Base-by-base conservation (phyloP, 2,113 vertebrate genomes). In the Calyptomena viridis region DNA sequence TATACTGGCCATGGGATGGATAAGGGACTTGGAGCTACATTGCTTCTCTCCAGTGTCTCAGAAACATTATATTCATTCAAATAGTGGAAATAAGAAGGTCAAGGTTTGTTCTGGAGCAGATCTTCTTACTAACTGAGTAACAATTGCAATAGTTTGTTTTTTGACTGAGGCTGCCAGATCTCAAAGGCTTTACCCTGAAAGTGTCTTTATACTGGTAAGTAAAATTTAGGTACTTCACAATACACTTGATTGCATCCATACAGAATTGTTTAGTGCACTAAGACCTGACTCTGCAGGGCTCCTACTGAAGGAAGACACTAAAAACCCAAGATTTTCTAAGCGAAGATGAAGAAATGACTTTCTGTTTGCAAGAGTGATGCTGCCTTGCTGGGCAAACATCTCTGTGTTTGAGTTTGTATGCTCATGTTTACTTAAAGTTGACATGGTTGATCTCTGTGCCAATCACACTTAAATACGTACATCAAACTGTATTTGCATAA, bases 341-440 rank as follows among this genome's bases (percentile, higher is more conserved):
- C 1, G 15, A 81, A 83, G 73, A 77, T 64, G 79, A 35, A 94
- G 84, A 85, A 93, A 71, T 68, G 58, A 81, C 56, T 96, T 94
- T 91, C 78, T 91, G 81, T 92, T 96, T 95, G 95, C 55, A 75
- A 76, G 91, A 95, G 72, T 92, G 89, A 71, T 20, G 60, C 55
- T 66, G 81, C 89, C 66, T 84, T 87, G 83, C 84, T 91, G 90
- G 86, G 89, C 87, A 95, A 96, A 96, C 78, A 93, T 73, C 86
- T 92, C n/a, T 4, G 60, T 93, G 78, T 95, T 95, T 96, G 93
- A 96, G 79, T 85, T 95, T 56, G 78, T 63, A 20, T 69, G 72
- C 72, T 88, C 0, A 0, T 83, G 39, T 80, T 95, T 92, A 93
- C 87, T 94, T 84, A 53, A 93, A 89, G 78, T 12, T 93, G 94